phyloP scores from a whole-genome alignment of 92 coral and sea anemone genomes.

The Epizoanthus stellaris region DNA sequence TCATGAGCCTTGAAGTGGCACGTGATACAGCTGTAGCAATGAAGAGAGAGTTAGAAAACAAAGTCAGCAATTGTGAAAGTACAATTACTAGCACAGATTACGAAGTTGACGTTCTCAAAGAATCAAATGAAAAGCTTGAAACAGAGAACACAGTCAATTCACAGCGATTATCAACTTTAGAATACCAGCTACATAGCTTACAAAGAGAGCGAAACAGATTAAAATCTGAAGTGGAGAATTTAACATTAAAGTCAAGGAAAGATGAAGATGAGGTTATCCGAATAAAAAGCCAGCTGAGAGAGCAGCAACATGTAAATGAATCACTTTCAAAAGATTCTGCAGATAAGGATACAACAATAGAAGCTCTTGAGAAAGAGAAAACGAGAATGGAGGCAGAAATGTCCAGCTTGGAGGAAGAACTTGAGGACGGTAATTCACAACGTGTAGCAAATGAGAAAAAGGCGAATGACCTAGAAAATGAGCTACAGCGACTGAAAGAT shows the following conservation, averaged over 20 bases:
- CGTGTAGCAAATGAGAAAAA: conserved; percentile 53
- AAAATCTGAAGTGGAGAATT: conserved; percentile 66
- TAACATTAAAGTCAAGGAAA: conserved; percentile 58
- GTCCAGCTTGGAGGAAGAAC: conserved; percentile 57
- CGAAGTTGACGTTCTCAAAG: conserved; percentile 61
- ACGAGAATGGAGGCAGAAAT: conserved; percentile 60
- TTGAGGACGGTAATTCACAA: conserved; percentile 65
- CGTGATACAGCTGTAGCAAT: conserved; percentile 68
- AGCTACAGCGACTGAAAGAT: conserved; percentile 63
- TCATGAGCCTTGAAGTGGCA: conserved; percentile 74
- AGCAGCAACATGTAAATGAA: conserved; percentile 59
- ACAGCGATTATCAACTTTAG: conserved; percentile 51
- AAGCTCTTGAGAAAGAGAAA: conserved; percentile 66
- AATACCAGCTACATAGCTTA: conserved; percentile 58
- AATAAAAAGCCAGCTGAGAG: conserved; percentile 62
- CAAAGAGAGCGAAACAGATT: conserved; percentile 76
- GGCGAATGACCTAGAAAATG: conserved; percentile 44
- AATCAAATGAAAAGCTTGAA: conserved; percentile 68
- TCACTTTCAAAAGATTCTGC: conserved; percentile 54
- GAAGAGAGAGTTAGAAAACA: conserved; percentile 68
- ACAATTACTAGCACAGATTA: conserved; percentile 64
- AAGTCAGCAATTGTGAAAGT: conserved; percentile 60
- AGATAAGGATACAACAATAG: conserved; percentile 64
- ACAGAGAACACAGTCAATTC: conserved; percentile 57
- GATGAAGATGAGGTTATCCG: conserved; percentile 71